Evolutionary conservation across 2,113 vertebrate genomes (phyloP), one percentile per base, ranked within the genome.

Genomic region (Felis chaus): DNA sequence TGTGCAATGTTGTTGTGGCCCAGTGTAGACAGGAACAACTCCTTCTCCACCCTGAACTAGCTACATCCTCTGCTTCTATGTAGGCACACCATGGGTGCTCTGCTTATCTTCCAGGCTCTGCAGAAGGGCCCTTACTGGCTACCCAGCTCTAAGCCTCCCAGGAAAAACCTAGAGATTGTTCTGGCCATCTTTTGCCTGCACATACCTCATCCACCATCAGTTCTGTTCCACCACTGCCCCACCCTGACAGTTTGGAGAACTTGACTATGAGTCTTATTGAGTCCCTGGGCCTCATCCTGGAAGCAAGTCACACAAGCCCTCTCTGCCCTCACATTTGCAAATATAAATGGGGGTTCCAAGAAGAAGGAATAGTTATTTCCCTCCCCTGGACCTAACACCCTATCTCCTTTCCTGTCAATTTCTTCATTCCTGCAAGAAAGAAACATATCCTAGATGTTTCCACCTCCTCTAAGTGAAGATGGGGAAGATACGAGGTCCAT

Each of bases 381-480:
- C 18, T 76, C 31, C 31, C 53, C 45, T 45, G 80, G 50, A 55
- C 68, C 12, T 61, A 76, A 76, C 4, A 21, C n/a, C 48, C 31
- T 69, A 21, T 74, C 69, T 93, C 84, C 81, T 71, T 95, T 71
- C 89, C 84, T 7, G 68, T 21, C n/a, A 23, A 73, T 81, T 61
- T 71, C 41, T 50, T 96, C 29, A 63, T 10, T 29, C n/a, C 4
- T 92, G 23, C 33, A 92, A 76, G 57, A 61, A 61, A 61, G 57
- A 61, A 21, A 61, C 57, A 57, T 57, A 19, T 57, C 29, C 61
- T 71, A 94, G 33, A 93, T 57, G 41, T 11, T 92, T 89, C 88
- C 15, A 16, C 21, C 61, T 89, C 65, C 41, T 50, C 39, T 74
- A 18, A 11, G 9, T 85, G 27, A 90, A 57, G 31, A 66, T 1